These are phyloP conservation scores for Tiaroga cobitis DNA, from an alignment of 2,797 vertebrate species.

Conservation along the genomic window DNA sequence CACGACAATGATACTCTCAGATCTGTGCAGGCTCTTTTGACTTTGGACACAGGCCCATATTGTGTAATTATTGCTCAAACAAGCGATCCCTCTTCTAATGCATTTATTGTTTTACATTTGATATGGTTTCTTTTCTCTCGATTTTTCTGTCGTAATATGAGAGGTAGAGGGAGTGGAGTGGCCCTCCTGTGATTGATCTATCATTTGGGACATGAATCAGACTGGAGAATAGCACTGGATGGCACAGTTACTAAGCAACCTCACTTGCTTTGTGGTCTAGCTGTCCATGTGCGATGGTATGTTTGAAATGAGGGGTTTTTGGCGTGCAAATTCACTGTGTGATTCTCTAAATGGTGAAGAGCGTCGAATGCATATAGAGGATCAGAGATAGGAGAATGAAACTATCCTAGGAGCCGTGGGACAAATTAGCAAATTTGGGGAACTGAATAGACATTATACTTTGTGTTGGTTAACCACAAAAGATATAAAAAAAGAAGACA, in stretches of 20 bases:
- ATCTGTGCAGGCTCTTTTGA: conserved; percentile 22
- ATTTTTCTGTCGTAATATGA: conserved; percentile 26
- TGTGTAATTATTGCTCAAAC: conserved; percentile 41
- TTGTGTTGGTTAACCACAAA: background rate
- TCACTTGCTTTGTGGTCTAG: conserved; percentile 68
- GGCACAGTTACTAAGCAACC: conserved; percentile 81
- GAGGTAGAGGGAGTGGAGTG: conserved; percentile 51
- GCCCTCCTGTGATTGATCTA: conserved; percentile 62
- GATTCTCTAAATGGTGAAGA: conserved; percentile 42
- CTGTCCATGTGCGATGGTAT: conserved; percentile 61
- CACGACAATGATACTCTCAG: conserved; percentile 28
- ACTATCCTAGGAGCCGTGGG: conserved; percentile 28
- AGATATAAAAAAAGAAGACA: background rate
- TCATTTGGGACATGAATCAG: conserved; percentile 73
- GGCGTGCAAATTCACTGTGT: conserved; percentile 11
- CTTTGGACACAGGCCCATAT: conserved; percentile 2
- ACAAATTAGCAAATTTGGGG: conserved; percentile 7
- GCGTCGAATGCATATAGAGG: conserved; percentile 27
- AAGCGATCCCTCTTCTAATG: conserved; percentile 22
- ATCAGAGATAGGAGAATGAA: conserved; percentile 38
- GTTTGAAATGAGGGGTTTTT: conserved; percentile 52
- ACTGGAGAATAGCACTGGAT: conserved; percentile 70
- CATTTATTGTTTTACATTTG: conserved; percentile 43
- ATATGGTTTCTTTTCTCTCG: conserved; percentile 9
- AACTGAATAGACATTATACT: background rate